A percentile compares a stretch with the other conserved stretches of the same genome.
Evolutionary conservation across 2,113 vertebrate genomes (phyloP).

Genomic region (Hemiscyllium ocellatum): DNA sequence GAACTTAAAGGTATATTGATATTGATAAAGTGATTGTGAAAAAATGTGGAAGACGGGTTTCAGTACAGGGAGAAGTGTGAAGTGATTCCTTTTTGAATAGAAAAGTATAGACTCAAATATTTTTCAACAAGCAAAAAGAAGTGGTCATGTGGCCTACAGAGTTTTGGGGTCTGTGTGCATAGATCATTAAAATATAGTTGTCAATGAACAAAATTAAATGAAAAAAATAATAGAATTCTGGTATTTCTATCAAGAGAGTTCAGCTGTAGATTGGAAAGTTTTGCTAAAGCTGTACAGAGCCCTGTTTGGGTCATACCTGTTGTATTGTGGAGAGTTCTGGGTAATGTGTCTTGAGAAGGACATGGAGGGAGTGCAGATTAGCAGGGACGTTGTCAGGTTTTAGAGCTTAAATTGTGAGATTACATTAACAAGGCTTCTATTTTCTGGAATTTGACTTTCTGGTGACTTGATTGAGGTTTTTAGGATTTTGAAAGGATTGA

Average conservation of each 20-base stretch:
- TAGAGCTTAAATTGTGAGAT: background rate
- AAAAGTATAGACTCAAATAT: background rate
- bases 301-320: background rate
- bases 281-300: background rate
- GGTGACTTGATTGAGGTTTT: background rate
- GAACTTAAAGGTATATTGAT: background rate
- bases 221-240: too few relatives aligned
- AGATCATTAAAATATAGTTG: too few relatives aligned
- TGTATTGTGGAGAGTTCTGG: background rate
- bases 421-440: too few relatives aligned
- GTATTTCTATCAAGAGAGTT: background rate
- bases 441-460: background rate
- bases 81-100: background rate
- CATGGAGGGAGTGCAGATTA: background rate
- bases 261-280: background rate
- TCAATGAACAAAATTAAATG: too few relatives aligned
- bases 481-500: background rate
- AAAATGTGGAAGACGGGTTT: background rate
- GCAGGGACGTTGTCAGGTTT: background rate
- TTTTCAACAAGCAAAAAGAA: too few relatives aligned
- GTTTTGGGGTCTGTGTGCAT: too few relatives aligned
- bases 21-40: background rate
- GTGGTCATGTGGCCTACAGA: too few relatives aligned
- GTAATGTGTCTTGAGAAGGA: background rate
- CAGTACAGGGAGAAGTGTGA: background rate